These are phyloP conservation scores for Phenganax subtilis DNA, from an alignment of 92 coral and sea anemone species.

Conservation along the genomic window DNA sequence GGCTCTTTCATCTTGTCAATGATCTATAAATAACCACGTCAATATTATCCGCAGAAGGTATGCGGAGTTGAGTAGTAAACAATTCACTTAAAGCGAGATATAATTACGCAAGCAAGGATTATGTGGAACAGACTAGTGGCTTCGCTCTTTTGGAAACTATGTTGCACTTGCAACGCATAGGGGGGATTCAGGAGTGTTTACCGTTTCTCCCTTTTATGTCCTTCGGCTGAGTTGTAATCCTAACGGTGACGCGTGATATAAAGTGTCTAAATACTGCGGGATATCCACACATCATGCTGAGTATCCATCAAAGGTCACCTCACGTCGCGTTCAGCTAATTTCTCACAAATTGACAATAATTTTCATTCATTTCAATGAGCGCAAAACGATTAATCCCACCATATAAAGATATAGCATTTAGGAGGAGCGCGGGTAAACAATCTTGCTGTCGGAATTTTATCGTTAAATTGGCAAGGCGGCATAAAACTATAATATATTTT, in stretches of 20 bases:
- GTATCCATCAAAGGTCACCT: slow-evolving; percentile 30
- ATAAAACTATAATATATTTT: not conserved
- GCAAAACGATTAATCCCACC: slow-evolving; percentile 19
- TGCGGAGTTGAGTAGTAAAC: slow-evolving; percentile 21
- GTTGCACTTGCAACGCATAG: not conserved
- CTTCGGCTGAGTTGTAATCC: not conserved
- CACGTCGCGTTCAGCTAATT: slow-evolving; percentile 21
- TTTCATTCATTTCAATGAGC: slow-evolving; percentile 24
- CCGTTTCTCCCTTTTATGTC: slow-evolving; percentile 23
- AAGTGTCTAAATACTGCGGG: slow-evolving; percentile 7
- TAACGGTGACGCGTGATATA: slow-evolving; percentile 2
- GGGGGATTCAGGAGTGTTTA: not conserved
- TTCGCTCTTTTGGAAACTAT: not conserved
- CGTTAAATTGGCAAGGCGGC: slow-evolving; percentile 3
- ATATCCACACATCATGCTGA: slow-evolving; percentile 24
- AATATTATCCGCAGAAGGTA: slow-evolving; percentile 8
- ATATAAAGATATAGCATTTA: slow-evolving; percentile 21
- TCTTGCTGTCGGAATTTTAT: not conserved
- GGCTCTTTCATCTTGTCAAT: slow-evolving; percentile 30
- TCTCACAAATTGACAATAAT: slow-evolving; percentile 23
- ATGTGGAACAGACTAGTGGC: not conserved
- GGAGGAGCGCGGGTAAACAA: not conserved
- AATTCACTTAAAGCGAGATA: slow-evolving; percentile 16
- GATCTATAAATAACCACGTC: slow-evolving; percentile 31
- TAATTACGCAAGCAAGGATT: not conserved